phyloP scores from a whole-genome alignment of 2,113 vertebrate species.

The Catagonus wagneri region DNA sequence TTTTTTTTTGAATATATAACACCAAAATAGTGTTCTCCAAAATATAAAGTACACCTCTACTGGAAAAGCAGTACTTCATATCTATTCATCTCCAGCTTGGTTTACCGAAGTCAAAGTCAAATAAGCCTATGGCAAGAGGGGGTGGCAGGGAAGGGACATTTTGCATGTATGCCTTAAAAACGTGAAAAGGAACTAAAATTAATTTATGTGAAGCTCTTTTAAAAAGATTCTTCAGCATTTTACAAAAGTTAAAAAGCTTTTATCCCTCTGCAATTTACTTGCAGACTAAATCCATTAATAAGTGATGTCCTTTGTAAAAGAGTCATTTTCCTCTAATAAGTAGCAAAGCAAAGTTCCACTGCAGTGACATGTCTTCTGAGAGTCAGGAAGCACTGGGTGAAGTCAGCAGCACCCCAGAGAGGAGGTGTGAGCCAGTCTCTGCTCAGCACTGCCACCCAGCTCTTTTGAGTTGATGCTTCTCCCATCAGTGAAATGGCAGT shows the following conservation, averaged over 20 bases:
- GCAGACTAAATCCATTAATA: conserved; percentile 25
- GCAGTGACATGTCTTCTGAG: neutral
- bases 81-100: neutral
- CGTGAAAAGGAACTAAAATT: neutral
- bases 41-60: neutral
- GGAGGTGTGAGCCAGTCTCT: neutral
- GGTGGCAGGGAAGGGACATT: neutral
- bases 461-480: neutral
- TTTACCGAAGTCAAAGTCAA: conserved; percentile 35
- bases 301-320: neutral
- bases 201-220: neutral
- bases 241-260: conserved; percentile 36
- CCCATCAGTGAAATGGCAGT: neutral
- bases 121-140: neutral
- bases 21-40: neutral
- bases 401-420: neutral
- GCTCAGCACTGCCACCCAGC: neutral
- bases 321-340: neutral
- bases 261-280: conserved; percentile 3
- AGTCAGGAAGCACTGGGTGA: neutral
- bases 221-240: conserved; percentile 40
- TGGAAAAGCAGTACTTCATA: neutral
- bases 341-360: neutral
- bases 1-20: neutral
- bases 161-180: neutral